Percentiles rank a stretch among this genome's conserved stretches.
phyloP scores from a whole-genome alignment of 2,888 invertebrate genomes.

The Micoletzkya japonica region DNA sequence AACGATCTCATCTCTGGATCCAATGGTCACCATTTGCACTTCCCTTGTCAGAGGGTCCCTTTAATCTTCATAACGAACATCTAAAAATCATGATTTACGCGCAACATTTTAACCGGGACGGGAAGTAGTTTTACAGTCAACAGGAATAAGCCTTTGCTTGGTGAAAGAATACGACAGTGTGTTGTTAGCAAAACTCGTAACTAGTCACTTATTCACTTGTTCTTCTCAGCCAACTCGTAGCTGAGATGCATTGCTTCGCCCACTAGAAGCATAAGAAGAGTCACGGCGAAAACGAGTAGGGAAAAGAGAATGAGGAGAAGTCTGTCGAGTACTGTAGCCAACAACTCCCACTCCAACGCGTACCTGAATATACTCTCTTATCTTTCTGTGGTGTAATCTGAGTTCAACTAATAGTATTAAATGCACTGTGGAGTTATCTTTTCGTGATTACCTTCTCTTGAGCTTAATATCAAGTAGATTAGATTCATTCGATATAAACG shows the following conservation, averaged over 20 bases:
- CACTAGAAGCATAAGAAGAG: constrained; percentile 59
- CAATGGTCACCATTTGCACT: no score
- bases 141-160: no score
- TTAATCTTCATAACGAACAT: no score
- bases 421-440: no score
- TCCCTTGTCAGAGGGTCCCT: no score
- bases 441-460: constrained; percentile 47
- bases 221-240: constrained; percentile 40
- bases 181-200: no score
- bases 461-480: constrained; percentile 33
- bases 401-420: no score
- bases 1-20: no score
- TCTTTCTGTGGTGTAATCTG: not conserved
- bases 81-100: no score
- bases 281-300: constrained; percentile 55
- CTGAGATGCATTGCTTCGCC: constrained; percentile 62
- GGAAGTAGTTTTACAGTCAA: no score
- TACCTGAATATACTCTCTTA: constrained; percentile 45
- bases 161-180: no score
- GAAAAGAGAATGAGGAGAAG: constrained; percentile 56
- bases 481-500: constrained; percentile 18
- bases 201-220: not conserved
- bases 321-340: constrained; percentile 56
- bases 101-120: no score
- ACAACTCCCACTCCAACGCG: constrained; percentile 58